Evolutionary conservation across 2,113 vertebrate species (phyloP).

Genomic region (Gopherus evgoodei): DNA sequence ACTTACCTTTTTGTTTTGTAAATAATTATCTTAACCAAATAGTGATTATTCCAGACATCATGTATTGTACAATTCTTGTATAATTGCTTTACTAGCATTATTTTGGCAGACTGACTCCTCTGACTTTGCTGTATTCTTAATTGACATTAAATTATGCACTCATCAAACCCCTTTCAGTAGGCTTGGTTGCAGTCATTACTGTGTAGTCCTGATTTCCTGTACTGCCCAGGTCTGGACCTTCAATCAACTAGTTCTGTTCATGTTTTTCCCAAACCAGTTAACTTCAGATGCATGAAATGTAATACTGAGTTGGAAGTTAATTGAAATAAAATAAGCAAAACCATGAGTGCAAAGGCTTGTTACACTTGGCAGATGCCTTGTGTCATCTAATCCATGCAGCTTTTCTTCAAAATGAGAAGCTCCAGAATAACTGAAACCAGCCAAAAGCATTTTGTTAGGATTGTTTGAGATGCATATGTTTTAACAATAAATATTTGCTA

Average conservation of each 20-base stretch:
- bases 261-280: not conserved
- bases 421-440: not conserved
- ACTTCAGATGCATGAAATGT: fast-evolving
- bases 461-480: not conserved
- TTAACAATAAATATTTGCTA: not conserved
- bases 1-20: not conserved
- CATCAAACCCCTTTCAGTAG: not conserved
- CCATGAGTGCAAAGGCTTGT: not conserved
- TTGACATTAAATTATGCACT: not conserved
- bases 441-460: not conserved
- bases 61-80: not conserved
- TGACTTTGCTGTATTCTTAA: not conserved
- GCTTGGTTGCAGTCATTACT: not conserved
- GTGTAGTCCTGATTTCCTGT: fast-evolving
- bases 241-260: not conserved
- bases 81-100: not conserved
- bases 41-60: not conserved
- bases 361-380: not conserved
- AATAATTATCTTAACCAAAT: not conserved
- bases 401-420: not conserved
- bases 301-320: not conserved
- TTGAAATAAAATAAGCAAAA: not conserved
- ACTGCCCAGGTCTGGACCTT: not conserved
- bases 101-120: not conserved
- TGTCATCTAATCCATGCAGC: not conserved